A percentile compares a stretch with the other conserved stretches of the same genome.
phyloP scores from a whole-genome alignment of 2,888 invertebrate species.

The Thelaira solivaga region DNA sequence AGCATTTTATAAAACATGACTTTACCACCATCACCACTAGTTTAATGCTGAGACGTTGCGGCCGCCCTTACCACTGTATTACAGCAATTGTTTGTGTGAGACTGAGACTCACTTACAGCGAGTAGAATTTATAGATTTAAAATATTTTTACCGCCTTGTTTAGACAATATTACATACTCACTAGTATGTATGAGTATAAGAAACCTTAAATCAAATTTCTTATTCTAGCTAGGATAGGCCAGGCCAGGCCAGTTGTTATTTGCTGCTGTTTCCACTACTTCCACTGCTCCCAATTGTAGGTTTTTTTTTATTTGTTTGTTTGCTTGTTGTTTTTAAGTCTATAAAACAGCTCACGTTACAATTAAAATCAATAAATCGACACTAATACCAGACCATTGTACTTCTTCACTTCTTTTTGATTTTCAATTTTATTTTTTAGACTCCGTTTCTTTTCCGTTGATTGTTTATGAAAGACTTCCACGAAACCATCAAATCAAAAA shows the following conservation, averaged over 20 bases:
- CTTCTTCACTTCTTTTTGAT: conserved; percentile 38
- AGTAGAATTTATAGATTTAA: conserved; percentile 57
- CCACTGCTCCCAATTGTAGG: conserved; percentile 16
- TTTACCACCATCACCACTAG: conserved; percentile 41
- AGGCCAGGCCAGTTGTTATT: conserved; percentile 38
- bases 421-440: conserved; percentile 9
- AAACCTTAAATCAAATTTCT: conserved; percentile 56
- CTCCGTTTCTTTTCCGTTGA: not conserved
- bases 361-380: conserved; percentile 72
- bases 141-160: conserved; percentile 63
- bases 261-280: not conserved
- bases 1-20: conserved; percentile 62
- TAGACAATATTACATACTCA: conserved; percentile 60
- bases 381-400: conserved; percentile 64
- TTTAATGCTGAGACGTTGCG: not conserved
- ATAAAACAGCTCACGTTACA: conserved; percentile 75
- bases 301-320: not conserved
- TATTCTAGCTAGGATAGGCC: no score
- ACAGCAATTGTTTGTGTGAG: not conserved
- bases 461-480: conserved; percentile 56
- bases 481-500: conserved; percentile 57
- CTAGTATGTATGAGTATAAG: no score
- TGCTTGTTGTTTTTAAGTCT: conserved; percentile 64
- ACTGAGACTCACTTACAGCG: conserved; percentile 22
- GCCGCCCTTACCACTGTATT: not conserved